Evolutionary conservation across 2,797 vertebrate species (phyloP).

Genomic region (Siniperca undulata): DNA sequence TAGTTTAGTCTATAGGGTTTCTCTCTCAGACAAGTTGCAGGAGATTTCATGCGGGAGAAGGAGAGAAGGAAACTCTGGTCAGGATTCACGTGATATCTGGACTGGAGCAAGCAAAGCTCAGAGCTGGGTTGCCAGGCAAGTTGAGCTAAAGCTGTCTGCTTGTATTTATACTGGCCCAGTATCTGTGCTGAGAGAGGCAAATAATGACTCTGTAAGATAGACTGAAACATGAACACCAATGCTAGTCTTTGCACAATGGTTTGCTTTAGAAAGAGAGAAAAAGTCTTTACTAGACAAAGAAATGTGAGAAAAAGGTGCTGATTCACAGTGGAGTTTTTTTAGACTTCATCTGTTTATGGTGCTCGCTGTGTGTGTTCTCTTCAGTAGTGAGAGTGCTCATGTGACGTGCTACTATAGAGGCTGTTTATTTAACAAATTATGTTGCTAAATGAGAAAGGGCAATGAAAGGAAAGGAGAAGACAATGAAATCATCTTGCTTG

Average conservation of each 20-base stretch:
- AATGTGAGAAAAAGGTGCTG: slow-evolving; percentile 15
- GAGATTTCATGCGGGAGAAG: slow-evolving; percentile 57
- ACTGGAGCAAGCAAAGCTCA: slow-evolving; percentile 36
- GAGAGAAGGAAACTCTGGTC: slow-evolving; percentile 66
- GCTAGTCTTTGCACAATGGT: background rate
- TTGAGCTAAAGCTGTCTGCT: slow-evolving; percentile 68
- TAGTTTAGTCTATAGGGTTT: slow-evolving; percentile 73
- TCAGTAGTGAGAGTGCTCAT: slow-evolving; percentile 55
- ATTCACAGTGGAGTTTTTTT: slow-evolving; percentile 12
- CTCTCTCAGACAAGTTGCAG: slow-evolving; percentile 63
- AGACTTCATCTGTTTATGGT: background rate
- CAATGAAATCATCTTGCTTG: slow-evolving; percentile 80
- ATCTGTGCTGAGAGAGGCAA: slow-evolving; percentile 51
- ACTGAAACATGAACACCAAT: slow-evolving; percentile 7
- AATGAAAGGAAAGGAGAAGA: slow-evolving; percentile 58
- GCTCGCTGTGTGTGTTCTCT: slow-evolving; percentile 13
- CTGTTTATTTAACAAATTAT: slow-evolving; percentile 69
- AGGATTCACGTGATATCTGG: slow-evolving; percentile 34
- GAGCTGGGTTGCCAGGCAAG: slow-evolving; percentile 77
- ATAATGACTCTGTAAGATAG: slow-evolving; percentile 28
- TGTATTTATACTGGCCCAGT: slow-evolving; percentile 60
- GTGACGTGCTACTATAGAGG: slow-evolving; percentile 20
- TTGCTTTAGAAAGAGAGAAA: background rate
- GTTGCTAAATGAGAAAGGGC: slow-evolving; percentile 53
- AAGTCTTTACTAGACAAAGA: background rate